Evolutionary conservation across 1,140 invertebrate genomes (phyloP).

Genomic region (Ips nitidus): DNA sequence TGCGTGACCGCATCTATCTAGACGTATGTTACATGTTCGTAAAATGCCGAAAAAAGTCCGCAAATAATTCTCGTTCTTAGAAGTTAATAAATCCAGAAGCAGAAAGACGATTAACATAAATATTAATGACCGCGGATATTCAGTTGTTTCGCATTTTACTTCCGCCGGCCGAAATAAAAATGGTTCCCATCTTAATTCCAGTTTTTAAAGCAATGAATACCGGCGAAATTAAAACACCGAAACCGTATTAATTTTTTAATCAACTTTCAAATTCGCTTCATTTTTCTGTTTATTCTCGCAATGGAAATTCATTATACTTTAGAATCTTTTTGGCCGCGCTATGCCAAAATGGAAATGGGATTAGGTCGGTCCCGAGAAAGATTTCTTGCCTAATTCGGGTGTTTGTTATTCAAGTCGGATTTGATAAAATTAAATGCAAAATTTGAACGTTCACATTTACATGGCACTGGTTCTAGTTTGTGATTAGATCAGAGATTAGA

Average conservation of each 20-base stretch:
- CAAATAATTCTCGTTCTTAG: too few species aligned
- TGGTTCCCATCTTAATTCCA: not conserved
- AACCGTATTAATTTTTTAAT: constrained; percentile 15
- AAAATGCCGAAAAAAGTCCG: too few species aligned
- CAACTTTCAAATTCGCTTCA: constrained; percentile 5
- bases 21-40: too few species aligned
- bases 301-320: not conserved
- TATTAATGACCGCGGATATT: constrained; percentile 4
- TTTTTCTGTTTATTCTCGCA: constrained; percentile 4
- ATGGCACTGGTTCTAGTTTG: too few species aligned
- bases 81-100: too few species aligned
- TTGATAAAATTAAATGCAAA: too few species aligned
- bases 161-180: constrained; percentile 9
- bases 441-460: too few species aligned
- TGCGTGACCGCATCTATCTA: not conserved
- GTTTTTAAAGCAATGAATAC: constrained; percentile 8
- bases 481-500: too few species aligned
- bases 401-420: too few species aligned
- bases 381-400: too few species aligned
- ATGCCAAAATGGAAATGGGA: too few species aligned
- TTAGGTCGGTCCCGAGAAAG: too few species aligned
- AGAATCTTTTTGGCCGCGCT: not conserved
- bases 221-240: constrained; percentile 5
- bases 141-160: constrained; percentile 6
- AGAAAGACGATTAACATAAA: constrained; percentile 6